phyloP scores from a whole-genome alignment of 2,113 vertebrate species.

The Neodon shergylaensis region DNA sequence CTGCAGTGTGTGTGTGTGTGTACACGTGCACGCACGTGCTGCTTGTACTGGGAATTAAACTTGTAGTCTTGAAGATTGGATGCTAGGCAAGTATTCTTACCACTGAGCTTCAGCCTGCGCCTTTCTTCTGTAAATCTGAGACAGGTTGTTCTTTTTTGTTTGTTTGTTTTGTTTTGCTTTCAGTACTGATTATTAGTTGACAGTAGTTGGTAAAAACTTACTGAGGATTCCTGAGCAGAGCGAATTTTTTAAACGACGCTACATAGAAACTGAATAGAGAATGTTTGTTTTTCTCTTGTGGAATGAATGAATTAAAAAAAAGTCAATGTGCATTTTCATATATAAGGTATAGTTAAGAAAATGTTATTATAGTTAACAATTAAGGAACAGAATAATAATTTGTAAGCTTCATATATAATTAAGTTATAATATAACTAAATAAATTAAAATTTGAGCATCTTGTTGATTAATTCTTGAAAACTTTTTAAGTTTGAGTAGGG shows the following conservation, averaged over 20 bases:
- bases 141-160: background rate
- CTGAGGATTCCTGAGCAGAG: background rate
- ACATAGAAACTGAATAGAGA: background rate
- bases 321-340: background rate
- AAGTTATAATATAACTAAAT: background rate
- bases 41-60: background rate
- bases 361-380: background rate
- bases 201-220: conserved; percentile 20
- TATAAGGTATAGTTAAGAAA: conserved; percentile 7
- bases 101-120: background rate
- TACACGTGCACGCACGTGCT: accelerated
- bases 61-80: background rate
- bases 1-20: background rate
- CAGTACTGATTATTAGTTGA: conserved; percentile 38
- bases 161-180: conserved; percentile 16
- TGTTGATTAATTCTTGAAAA: conserved; percentile 52
- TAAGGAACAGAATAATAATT: conserved; percentile 19
- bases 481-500: conserved; percentile 32
- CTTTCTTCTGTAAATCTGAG: background rate
- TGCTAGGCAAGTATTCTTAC: background rate
- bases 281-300: conserved; percentile 30
- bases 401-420: background rate
- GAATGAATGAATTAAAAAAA: background rate
- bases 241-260: conserved; percentile 38
- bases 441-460: conserved; percentile 41